phyloP scores from a whole-genome alignment of 2,113 vertebrate species.

The Nycticorax nycticorax region DNA sequence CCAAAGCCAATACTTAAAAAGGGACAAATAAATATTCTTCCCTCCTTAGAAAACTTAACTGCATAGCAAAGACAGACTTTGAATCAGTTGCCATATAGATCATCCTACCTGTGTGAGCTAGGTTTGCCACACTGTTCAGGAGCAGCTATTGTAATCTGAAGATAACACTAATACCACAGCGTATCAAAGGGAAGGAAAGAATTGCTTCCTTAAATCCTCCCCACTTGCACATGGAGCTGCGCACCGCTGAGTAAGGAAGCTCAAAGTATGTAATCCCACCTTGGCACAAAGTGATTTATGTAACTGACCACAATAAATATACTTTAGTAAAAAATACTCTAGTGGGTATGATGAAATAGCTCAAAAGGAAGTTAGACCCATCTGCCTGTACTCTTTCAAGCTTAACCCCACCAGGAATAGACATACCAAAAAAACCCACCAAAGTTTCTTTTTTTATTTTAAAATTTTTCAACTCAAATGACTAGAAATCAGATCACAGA shows the following conservation, averaged over 20 bases:
- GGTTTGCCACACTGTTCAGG: not conserved
- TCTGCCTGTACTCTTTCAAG: not conserved
- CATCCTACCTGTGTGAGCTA: not conserved
- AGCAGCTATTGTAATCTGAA: not conserved
- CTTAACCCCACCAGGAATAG: not conserved
- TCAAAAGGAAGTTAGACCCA: not conserved
- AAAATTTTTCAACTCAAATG: not conserved
- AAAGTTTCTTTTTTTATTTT: not conserved
- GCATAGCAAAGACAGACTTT: not conserved
- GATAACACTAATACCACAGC: not conserved
- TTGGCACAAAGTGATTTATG: not conserved
- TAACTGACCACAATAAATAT: not conserved
- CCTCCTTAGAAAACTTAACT: not conserved
- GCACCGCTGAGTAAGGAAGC: not conserved
- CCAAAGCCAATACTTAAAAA: not conserved
- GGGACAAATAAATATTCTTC: not conserved
- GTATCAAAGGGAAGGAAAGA: not conserved
- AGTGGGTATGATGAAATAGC: not conserved
- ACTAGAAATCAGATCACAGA: not conserved
- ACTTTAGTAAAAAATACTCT: not conserved
- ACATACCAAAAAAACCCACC: not conserved
- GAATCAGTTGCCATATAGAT: not conserved
- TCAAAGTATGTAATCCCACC: not conserved
- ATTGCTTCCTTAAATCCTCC: not conserved
- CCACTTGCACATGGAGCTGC: not conserved